Base-by-base conservation (phyloP, 1,140 invertebrate species). In the Ctenoplectra terminalis region DNA sequence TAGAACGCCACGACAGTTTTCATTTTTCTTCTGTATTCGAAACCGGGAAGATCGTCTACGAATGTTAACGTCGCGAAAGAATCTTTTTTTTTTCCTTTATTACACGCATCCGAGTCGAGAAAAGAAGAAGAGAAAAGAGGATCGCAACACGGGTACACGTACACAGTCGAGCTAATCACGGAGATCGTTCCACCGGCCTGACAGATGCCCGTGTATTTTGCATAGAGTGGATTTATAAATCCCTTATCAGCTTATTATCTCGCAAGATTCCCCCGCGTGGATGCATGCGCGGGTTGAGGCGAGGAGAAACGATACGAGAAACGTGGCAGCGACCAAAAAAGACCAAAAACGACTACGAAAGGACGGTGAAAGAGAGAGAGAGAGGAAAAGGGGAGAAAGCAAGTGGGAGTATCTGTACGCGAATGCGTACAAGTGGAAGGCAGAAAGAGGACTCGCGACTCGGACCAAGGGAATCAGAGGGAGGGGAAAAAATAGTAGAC, bases 231-330 rank as follows among this genome's bases (percentile, higher is more conserved):
- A 81, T 72, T 69, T 72, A 71, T 34, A 66, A 77, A 69, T 84
- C 46, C 66, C 79, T 86, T 76, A 86, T 85, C 69, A 58, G 73
- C 73, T 50, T 78, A 77, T 82, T 86, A 86, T 86, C 84, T 73
- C 48, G 63, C 70, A 29, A 86, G 85, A 82, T 82, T 81, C 60
- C 31, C 60, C 58, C 50, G 72, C n/a, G 71, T 54, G 54, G 73
- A 82, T 76, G 29, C 46, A 63, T 52, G 23, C 31, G 34, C n/a
- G 34, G 50, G 58, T 29, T 11, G 61, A 40, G 70, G 76, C 54
- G 34, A 70, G 60, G 61, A 56, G 79, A 52, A 78, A 63, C 79
- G 85, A 74, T 73, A 70, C 78, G 56, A 81, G 60, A 74, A 75
- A 81, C 78, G 85, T 76, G 79, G 73, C 67, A 83, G 74, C 80